phyloP scores from a whole-genome alignment of 2,797 vertebrate genomes.

The Tragelaphus oryx region DNA sequence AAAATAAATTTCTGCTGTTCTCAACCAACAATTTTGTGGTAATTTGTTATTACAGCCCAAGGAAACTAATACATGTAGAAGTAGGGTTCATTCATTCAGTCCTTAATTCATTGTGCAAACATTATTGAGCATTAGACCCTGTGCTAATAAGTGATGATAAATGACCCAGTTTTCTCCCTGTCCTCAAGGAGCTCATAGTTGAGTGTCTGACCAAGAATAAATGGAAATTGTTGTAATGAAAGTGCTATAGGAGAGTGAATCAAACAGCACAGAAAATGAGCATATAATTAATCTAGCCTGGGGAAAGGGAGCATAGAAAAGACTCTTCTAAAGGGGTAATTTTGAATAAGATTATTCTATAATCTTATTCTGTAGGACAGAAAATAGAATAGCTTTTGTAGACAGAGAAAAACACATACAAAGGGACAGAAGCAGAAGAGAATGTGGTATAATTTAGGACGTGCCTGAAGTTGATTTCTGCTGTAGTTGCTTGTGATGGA shows the following conservation, averaged over 20 bases:
- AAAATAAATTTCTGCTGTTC: neutral
- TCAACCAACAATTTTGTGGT: neutral
- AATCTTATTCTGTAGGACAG: neutral
- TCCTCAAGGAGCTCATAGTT: neutral
- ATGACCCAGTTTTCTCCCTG: neutral
- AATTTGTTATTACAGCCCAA: neutral
- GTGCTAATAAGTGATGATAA: neutral
- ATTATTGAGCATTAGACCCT: neutral
- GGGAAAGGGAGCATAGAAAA: neutral
- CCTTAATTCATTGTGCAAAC: conserved; percentile 23
- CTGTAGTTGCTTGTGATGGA: neutral
- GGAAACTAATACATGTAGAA: conserved; percentile 20
- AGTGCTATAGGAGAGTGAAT: neutral
- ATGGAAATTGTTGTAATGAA: conserved; percentile 4
- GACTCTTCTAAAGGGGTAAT: neutral
- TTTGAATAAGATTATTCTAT: neutral
- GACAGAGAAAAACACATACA: neutral
- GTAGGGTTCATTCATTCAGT: neutral
- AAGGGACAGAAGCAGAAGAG: neutral
- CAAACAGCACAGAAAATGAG: neutral
- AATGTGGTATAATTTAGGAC: neutral
- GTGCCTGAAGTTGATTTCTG: neutral
- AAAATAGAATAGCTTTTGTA: neutral
- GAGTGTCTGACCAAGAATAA: neutral
- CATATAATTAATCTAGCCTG: neutral